These are phyloP conservation scores for Gari tellinella DNA, from an alignment of 2,888 invertebrate species.

Conservation along the genomic window DNA sequence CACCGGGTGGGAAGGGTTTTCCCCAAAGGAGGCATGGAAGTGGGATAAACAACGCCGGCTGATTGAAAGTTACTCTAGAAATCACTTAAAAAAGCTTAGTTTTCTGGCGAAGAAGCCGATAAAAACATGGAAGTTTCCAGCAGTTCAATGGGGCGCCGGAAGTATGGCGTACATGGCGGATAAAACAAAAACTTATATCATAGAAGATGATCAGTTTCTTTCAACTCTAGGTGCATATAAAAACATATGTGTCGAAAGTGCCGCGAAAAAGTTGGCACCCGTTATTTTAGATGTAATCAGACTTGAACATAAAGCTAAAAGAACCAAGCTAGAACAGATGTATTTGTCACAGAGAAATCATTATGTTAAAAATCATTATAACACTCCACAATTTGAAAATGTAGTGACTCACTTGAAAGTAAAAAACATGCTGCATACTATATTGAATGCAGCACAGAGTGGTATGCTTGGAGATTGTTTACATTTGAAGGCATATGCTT, in stretches of 20 bases:
- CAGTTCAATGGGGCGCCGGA: constrained; percentile 47
- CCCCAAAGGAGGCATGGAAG: constrained; percentile 72
- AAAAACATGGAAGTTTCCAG: constrained; percentile 43
- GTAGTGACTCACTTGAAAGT: constrained; percentile 8
- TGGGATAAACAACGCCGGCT: constrained; percentile 67
- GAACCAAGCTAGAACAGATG: not conserved
- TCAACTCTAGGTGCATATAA: too few relatives aligned
- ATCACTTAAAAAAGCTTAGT: constrained; percentile 67
- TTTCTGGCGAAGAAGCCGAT: constrained; percentile 52
- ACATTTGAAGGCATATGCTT: constrained; percentile 84
- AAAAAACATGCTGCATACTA: constrained; percentile 19
- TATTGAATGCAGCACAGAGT: constrained; percentile 10
- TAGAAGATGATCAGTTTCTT: not conserved
- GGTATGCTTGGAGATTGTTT: constrained; percentile 45
- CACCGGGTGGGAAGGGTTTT: constrained; percentile 74
- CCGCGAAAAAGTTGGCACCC: too few relatives aligned
- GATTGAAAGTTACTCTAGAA: constrained; percentile 44
- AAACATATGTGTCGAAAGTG: too few relatives aligned
- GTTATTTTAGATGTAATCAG: not conserved
- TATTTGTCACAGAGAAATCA: not conserved
- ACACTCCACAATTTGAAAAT: constrained; percentile 10
- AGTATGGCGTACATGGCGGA: constrained; percentile 89
- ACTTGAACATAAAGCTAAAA: not conserved
- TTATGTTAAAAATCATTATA: not conserved
- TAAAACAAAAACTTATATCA: constrained; percentile 91